These are phyloP conservation scores for Venustaconcha ellipsiformis DNA, from an alignment of 1,140 invertebrate species.

Conservation along the genomic window DNA sequence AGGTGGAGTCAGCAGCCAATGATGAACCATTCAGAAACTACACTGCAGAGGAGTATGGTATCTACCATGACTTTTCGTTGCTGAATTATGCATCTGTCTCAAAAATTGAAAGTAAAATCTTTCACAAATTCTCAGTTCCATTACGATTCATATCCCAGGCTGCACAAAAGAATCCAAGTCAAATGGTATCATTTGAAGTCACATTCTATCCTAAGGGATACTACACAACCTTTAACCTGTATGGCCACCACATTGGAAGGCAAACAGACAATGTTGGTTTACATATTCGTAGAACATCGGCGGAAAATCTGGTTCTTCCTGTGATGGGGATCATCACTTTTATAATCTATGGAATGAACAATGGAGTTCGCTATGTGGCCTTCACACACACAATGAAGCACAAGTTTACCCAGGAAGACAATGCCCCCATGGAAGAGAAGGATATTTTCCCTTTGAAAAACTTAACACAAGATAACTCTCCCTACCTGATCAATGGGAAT, in stretches of 20 bases:
- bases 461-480: conserved; percentile 52
- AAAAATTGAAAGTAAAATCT: conserved; percentile 58
- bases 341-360: conserved; percentile 54
- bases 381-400: conserved; percentile 40
- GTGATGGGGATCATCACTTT: conserved; percentile 50
- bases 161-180: neutral
- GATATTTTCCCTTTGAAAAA: conserved; percentile 44
- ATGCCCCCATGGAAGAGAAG: conserved; percentile 44
- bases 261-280: conserved; percentile 54
- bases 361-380: conserved; percentile 50
- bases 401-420: conserved; percentile 37
- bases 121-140: conserved; percentile 32
- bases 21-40: conserved; percentile 55
- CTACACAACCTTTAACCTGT: conserved; percentile 54
- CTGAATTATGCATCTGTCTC: conserved; percentile 43
- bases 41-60: conserved; percentile 36
- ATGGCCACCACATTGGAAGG: conserved; percentile 51
- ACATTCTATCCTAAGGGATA: conserved; percentile 58
- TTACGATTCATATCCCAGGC: conserved; percentile 22
- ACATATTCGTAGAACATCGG: conserved; percentile 35
- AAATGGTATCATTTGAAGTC: conserved; percentile 41
- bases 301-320: conserved; percentile 14
- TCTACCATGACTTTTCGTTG: conserved; percentile 44
- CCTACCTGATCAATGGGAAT: conserved; percentile 52
- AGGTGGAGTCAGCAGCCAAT: conserved; percentile 18